Evolutionary conservation across 2,888 invertebrate genomes (phyloP).

Genomic region (Aleiodes alternator): DNA sequence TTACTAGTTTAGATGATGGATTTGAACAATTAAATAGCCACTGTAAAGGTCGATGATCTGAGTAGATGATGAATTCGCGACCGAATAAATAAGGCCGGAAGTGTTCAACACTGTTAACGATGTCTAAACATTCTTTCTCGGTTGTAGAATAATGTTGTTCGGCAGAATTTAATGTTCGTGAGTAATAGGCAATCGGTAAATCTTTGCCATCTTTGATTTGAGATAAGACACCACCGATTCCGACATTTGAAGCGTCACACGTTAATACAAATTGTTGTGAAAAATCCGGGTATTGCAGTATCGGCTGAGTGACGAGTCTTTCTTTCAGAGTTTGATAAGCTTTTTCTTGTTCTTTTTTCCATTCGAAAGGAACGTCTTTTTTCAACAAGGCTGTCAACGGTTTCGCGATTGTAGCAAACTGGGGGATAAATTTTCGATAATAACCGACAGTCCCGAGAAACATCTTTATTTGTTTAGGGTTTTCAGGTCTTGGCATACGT

Average conservation of each 20-base stretch:
- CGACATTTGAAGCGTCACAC: conserved; percentile 40
- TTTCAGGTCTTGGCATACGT: conserved; percentile 11
- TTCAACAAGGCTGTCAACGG: conserved; percentile 22
- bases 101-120: conserved; percentile 8
- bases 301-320: conserved; percentile 9
- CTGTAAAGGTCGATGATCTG: conserved; percentile 34
- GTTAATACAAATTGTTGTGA: conserved; percentile 32
- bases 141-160: conserved; percentile 38
- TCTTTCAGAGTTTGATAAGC: conserved; percentile 31
- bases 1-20: conserved; percentile 11
- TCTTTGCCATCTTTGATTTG: conserved; percentile 37
- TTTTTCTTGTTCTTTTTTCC: conserved; percentile 12
- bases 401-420: conserved; percentile 8
- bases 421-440: conserved; percentile 35
- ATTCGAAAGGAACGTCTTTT: conserved; percentile 33
- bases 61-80: conserved; percentile 23
- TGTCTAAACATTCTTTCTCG: conserved; percentile 12
- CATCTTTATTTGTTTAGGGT: conserved; percentile 25
- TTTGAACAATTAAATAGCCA: conserved; percentile 19
- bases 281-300: conserved; percentile 38
- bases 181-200: conserved; percentile 41
- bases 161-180: conserved; percentile 23
- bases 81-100: conserved; percentile 32
- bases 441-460: conserved; percentile 34
- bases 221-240: conserved; percentile 38